phyloP scores from a whole-genome alignment of 2,888 invertebrate genomes.

The Enchytraeus crypticus region DNA sequence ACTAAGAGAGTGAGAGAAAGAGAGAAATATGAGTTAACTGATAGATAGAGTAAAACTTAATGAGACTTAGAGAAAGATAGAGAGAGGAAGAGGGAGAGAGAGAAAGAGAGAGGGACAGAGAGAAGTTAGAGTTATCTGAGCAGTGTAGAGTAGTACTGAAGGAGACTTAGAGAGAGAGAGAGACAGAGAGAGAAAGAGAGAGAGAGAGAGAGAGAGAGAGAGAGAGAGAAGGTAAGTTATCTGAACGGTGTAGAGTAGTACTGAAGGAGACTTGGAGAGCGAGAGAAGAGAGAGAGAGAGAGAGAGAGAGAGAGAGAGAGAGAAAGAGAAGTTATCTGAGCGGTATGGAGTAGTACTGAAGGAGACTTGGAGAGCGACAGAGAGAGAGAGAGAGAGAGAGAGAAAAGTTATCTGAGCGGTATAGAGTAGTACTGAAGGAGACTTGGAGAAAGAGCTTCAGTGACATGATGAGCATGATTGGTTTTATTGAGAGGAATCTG shows the following conservation, averaged over 20 bases:
- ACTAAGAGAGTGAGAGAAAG: slow-evolving; percentile 2
- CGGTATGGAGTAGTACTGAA: neutral
- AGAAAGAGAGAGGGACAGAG: neutral
- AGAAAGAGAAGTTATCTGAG: neutral
- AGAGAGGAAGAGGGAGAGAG: neutral
- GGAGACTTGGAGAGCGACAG: neutral
- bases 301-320: neutral
- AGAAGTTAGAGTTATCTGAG: too few species aligned
- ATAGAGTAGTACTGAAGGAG: too few species aligned
- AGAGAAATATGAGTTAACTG: neutral
- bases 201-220: neutral
- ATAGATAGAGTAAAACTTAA: too few species aligned
- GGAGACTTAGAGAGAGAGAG: neutral
- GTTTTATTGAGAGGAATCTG: too few species aligned
- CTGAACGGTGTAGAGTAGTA: neutral
- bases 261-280: too few species aligned
- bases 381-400: neutral
- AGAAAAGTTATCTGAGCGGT: neutral
- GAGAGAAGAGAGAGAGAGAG: neutral
- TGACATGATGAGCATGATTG: too few species aligned
- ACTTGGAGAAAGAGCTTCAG: too few species aligned
- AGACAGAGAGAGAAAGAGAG: neutral
- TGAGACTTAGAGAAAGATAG: neutral
- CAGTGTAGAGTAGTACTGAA: too few species aligned
- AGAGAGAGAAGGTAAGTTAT: neutral